Base-by-base conservation (phyloP, 2,888 invertebrate genomes). In the Philonicus albiceps region DNA sequence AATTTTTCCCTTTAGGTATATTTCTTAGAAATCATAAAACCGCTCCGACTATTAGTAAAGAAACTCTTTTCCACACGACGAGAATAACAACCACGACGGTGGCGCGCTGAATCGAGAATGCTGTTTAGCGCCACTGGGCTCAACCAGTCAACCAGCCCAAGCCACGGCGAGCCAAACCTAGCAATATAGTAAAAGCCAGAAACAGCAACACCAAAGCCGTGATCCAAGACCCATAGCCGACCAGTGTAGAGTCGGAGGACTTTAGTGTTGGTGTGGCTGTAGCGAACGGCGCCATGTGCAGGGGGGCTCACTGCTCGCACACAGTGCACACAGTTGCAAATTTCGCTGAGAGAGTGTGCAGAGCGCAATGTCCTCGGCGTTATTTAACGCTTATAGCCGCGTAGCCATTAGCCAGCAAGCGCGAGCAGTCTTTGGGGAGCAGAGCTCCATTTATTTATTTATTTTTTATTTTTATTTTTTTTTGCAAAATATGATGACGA, bases 81-180 rank as follows among this genome's bases (percentile, higher is more conserved):
- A 83, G 64, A 73, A 73, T 73, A 49, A 84, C 84, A 40, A 84
- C 84, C 84, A 73, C 84, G 84, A 84, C 84, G 84, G 19, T 84
- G 40, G 84, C 84, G 84, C 84, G 84, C 84, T 84, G 84, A 84
- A 72, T 84, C 34, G 73, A 84, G 84, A 84, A 84, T 84, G 84
- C 73, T 31, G 84, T 84, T 84, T 84, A 84, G 84, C 84, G 84
- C 84, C 84, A 73, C 81, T 81, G 78, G 78, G 78, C 78, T 27
- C 49, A 49, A 49, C 78, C 81, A 53, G 81, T 81, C 81, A 81
- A 81, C 80, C 81, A 64, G 64, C 55, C 55, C 37, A 40, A 49
- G 27, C 80, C 30, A 53, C 30, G 49, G 81, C 64, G 55, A 80
- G 49, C 22, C 27, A 27, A 27, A 80, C 53, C 80, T 40, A 76